phyloP scores from a whole-genome alignment of 2,888 invertebrate species.

The Euplexia lucipara region DNA sequence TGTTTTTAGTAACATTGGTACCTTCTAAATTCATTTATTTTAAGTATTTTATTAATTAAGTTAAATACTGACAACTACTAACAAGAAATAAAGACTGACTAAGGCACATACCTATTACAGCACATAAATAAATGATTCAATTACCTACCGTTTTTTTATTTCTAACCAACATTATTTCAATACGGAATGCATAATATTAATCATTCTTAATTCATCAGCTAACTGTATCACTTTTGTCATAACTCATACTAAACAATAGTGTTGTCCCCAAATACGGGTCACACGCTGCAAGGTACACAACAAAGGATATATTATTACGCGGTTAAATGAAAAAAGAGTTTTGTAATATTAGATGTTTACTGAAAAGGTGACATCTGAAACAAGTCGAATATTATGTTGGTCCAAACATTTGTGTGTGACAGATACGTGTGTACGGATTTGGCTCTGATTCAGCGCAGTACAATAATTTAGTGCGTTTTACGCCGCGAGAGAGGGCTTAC shows the following conservation, averaged over 20 bases:
- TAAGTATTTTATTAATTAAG: neutral
- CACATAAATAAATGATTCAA: slow-evolving; percentile 13
- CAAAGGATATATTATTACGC: slow-evolving; percentile 49
- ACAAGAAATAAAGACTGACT: slow-evolving; percentile 29
- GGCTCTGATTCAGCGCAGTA: slow-evolving; percentile 54
- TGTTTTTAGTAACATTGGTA: too few relatives aligned
- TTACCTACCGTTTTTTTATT: slow-evolving; percentile 18
- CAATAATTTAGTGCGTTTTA: slow-evolving; percentile 68
- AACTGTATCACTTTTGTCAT: slow-evolving; percentile 32
- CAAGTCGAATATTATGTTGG: slow-evolving; percentile 44
- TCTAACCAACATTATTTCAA: neutral
- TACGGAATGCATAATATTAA: neutral
- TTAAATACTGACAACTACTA: neutral
- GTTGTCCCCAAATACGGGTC: slow-evolving; percentile 36
- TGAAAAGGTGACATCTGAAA: slow-evolving; percentile 22
- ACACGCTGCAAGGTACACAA: slow-evolving; percentile 21
- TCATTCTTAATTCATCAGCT: neutral
- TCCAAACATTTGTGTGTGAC: slow-evolving; percentile 55
- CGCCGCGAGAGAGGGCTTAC: slow-evolving; percentile 61
- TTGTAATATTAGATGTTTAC: neutral
- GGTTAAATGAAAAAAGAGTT: slow-evolving; percentile 16
- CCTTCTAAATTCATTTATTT: neutral
- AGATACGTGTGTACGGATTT: slow-evolving; percentile 41
- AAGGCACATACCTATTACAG: too few relatives aligned
- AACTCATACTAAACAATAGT: slow-evolving; percentile 40